phyloP scores from a whole-genome alignment of 2,797 vertebrate species.

The Atherinosoma microstoma region DNA sequence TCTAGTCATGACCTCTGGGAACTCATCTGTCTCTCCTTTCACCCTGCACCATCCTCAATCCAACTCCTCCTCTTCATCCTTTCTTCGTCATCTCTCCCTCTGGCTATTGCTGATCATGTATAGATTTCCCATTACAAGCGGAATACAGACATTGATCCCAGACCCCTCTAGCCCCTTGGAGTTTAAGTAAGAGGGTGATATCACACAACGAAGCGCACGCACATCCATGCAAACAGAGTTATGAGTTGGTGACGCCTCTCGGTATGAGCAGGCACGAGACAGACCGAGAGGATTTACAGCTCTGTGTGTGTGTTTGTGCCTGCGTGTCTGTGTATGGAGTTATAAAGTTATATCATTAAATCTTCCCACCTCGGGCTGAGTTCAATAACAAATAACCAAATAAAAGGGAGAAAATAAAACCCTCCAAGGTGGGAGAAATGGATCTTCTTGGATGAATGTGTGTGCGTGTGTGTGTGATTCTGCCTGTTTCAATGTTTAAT shows the following conservation, averaged over 20 bases:
- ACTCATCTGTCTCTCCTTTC: constrained; percentile 57
- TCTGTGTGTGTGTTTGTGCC: constrained; percentile 8
- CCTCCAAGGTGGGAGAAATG: constrained; percentile 50
- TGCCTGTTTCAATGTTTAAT: constrained; percentile 51
- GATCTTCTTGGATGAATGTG: constrained; percentile 39
- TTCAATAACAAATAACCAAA: constrained; percentile 67
- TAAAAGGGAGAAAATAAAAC: constrained; percentile 63
- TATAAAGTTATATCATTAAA: constrained; percentile 53
- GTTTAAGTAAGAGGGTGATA: constrained; percentile 53
- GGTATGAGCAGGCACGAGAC: constrained; percentile 15
- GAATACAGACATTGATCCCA: constrained; percentile 76
- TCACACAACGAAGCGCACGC: constrained; percentile 35
- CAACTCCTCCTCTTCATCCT: constrained; percentile 7
- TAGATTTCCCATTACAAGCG: constrained; percentile 79
- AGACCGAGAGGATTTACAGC: constrained; percentile 15
- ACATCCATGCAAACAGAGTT: constrained; percentile 9
- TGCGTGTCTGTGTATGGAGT: constrained; percentile 16
- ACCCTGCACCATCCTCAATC: constrained; percentile 25
- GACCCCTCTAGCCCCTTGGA: constrained; percentile 44
- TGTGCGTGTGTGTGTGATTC: constrained; percentile 16
- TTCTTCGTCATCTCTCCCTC: constrained; percentile 10
- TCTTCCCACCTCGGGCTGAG: constrained; percentile 47
- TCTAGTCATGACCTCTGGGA: constrained; percentile 56
- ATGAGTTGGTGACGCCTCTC: constrained; percentile 19
- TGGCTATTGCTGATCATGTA: constrained; percentile 65